Conservation (phyloP, 2,888 invertebrate genomes). For the Thalpophila matura region DNA sequence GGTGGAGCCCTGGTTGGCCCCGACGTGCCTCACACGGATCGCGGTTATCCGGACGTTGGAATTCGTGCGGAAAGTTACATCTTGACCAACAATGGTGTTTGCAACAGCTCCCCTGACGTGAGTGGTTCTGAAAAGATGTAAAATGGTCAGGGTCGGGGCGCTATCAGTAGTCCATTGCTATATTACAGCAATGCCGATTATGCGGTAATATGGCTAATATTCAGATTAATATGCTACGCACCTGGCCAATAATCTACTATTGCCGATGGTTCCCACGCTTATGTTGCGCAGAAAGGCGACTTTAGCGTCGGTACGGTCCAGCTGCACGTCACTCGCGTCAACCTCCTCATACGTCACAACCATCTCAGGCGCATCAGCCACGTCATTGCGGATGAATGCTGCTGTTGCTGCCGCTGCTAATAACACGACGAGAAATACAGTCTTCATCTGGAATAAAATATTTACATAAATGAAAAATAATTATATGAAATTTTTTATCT, state of each 20-base stretch:
- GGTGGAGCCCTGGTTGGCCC: neutral
- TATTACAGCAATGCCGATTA: no score
- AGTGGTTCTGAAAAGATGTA: neutral
- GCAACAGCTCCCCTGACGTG: neutral
- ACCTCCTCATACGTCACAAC: constrained; percentile 6
- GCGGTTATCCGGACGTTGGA: neutral
- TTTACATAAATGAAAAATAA: neutral
- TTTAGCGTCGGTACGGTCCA: no score
- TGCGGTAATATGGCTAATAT: no score
- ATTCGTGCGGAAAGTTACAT: neutral
- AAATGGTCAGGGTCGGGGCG: neutral
- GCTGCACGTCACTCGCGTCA: neutral
- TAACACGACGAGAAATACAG: constrained; percentile 15
- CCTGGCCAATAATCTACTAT: constrained; percentile 3
- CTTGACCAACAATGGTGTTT: neutral
- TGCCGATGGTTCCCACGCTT: constrained; percentile 4
- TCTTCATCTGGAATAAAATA: constrained; percentile 37
- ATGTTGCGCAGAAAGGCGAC: constrained; percentile 5
- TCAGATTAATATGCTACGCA: constrained; percentile 1
- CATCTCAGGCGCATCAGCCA: constrained; percentile 13
- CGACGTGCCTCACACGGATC: neutral
- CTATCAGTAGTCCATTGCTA: neutral
- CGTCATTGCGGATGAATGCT: constrained; percentile 10
- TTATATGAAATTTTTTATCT: no score
- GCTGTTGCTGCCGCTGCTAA: constrained; percentile 28